Percentiles rank a stretch among this genome's conserved stretches.
Conservation (phyloP, 2,888 invertebrate genomes). For the Notocelia uddmanniana region DNA sequence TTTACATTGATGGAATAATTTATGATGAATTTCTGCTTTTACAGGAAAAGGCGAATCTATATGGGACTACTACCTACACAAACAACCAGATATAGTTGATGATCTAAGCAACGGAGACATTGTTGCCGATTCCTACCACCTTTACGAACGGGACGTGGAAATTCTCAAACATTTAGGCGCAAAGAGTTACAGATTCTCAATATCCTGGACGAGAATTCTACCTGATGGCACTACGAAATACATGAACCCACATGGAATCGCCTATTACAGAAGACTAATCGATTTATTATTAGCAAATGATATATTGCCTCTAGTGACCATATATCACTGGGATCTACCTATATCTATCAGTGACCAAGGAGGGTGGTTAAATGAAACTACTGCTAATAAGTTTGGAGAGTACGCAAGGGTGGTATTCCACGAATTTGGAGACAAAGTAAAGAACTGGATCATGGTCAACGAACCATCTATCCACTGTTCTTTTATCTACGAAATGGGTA, state of each 20-base stretch:
- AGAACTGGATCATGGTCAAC: slow-evolving; percentile 88
- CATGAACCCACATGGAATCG: slow-evolving; percentile 46
- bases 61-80: slow-evolving; percentile 71
- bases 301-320: slow-evolving; percentile 78
- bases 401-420: slow-evolving; percentile 72
- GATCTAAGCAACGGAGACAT: slow-evolving; percentile 80
- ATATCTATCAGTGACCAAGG: slow-evolving; percentile 58
- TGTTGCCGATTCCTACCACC: slow-evolving; percentile 86
- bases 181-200: slow-evolving; percentile 76
- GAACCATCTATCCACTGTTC: slow-evolving; percentile 81
- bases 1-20: too few relatives aligned
- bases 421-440: slow-evolving; percentile 84
- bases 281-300: slow-evolving; percentile 74
- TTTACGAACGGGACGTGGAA: slow-evolving; percentile 75
- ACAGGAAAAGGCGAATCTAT: slow-evolving; percentile 83
- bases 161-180: slow-evolving; percentile 63
- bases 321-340: slow-evolving; percentile 86
- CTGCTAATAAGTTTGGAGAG: slow-evolving; percentile 63
- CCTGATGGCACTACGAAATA: slow-evolving; percentile 48
- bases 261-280: slow-evolving; percentile 79
- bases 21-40: slow-evolving; percentile 30
- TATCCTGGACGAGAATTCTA: slow-evolving; percentile 78
- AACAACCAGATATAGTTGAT: slow-evolving; percentile 41
- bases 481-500: slow-evolving; percentile 60
- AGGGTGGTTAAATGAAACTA: slow-evolving; percentile 61